A percentile compares a stretch with the other conserved stretches of the same genome.
phyloP scores from a whole-genome alignment of 2,113 vertebrate genomes.

The Dipodomys stephensi region DNA sequence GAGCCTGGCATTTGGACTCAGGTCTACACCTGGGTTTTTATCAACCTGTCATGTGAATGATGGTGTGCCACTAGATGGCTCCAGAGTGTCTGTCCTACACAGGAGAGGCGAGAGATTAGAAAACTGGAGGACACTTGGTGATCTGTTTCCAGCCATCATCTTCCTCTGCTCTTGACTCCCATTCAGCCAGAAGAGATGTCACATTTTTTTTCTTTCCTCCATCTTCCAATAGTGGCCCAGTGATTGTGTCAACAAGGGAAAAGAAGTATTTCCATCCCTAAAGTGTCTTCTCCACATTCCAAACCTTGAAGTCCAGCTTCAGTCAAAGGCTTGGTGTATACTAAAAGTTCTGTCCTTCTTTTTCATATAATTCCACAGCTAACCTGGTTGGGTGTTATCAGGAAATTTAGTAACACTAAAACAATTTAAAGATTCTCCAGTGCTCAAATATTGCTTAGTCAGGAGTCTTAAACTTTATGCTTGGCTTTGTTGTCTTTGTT shows the following conservation, averaged over 20 bases:
- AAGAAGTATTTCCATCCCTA: neutral
- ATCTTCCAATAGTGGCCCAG: conserved; percentile 7
- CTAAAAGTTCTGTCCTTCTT: neutral
- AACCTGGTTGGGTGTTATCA: neutral
- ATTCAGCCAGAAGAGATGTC: neutral
- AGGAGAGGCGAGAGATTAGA: neutral
- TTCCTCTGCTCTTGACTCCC: conserved; percentile 41
- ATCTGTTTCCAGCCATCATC: neutral
- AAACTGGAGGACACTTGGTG: neutral
- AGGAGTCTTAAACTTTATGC: neutral
- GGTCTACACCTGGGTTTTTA: neutral
- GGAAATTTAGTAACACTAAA: neutral
- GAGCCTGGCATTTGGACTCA: neutral
- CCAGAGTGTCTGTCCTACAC: conserved; percentile 52
- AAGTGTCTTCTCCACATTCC: conserved; percentile 11
- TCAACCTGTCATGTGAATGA: neutral
- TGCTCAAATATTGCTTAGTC: neutral
- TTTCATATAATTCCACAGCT: neutral
- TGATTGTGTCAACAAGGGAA: neutral
- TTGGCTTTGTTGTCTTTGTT: neutral
- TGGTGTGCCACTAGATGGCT: conserved; percentile 76
- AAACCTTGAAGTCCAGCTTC: conserved; percentile 4
- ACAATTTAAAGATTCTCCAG: neutral
- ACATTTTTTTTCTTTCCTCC: conserved; percentile 55
- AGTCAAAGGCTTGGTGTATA: neutral